Percentiles rank a stretch among this genome's conserved stretches.
Conservation (phyloP, 2,797 vertebrate genomes). For the Fistularia tabacaria region DNA sequence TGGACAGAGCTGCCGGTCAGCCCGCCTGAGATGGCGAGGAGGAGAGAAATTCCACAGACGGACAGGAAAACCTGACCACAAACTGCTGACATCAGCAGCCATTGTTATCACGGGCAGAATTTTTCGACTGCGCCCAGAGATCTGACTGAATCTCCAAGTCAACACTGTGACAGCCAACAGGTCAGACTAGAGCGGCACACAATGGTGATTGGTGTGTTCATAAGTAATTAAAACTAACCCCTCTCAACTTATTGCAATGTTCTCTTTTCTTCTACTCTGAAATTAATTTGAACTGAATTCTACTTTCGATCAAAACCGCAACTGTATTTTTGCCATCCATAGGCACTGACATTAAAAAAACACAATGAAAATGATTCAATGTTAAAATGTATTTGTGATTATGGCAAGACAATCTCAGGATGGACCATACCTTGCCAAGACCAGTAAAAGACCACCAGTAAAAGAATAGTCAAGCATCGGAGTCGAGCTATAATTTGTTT, state of each 20-base stretch:
- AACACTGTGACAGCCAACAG: conserved; percentile 54
- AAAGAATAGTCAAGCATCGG: too few species aligned
- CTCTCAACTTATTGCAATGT: not conserved
- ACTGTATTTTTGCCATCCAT: too few species aligned
- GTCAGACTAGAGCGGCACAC: conserved; percentile 35
- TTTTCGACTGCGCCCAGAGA: conserved; percentile 39
- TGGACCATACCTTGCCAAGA: too few species aligned
- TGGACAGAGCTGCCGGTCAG: conserved; percentile 23
- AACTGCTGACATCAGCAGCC: conserved; percentile 65
- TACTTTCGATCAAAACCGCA: too few species aligned
- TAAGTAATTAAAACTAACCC: conserved; percentile 1
- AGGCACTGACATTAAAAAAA: too few species aligned
- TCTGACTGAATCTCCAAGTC: conserved; percentile 43
- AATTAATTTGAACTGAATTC: too few species aligned
- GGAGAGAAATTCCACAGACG: conserved; percentile 74
- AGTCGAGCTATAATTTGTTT: conserved; percentile 6
- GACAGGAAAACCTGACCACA: conserved; percentile 50
- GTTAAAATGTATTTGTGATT: too few species aligned
- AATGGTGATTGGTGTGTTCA: conserved; percentile 8
- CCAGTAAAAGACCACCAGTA: too few species aligned
- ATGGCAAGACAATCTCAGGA: too few species aligned
- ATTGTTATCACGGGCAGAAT: conserved; percentile 36
- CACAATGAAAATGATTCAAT: too few species aligned
- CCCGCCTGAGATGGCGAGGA: conserved; percentile 53
- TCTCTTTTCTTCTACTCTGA: too few species aligned